These are phyloP conservation scores for Corythaeola cristata DNA, from an alignment of 2,113 vertebrate species.

Conservation along the genomic window DNA sequence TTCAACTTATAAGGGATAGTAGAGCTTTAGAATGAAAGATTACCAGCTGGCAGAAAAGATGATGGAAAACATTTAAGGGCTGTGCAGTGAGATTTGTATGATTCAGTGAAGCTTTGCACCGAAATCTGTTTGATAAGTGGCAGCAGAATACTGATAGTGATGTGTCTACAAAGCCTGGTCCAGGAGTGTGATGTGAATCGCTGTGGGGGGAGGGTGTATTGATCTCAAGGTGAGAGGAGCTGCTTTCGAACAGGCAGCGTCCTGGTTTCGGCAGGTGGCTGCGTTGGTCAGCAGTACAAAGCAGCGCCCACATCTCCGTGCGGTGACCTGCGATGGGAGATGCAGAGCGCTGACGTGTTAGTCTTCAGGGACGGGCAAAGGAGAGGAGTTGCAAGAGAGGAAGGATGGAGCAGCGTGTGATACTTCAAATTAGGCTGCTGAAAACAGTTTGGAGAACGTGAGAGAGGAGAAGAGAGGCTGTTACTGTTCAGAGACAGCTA, in stretches of 20 bases:
- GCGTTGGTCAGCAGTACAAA: background rate
- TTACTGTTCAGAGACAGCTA: background rate
- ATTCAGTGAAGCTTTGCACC: conserved; percentile 3
- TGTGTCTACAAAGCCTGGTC: background rate
- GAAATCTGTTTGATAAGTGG: background rate
- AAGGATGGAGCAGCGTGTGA: background rate
- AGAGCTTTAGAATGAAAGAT: conserved; percentile 11
- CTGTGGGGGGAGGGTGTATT: too few species aligned
- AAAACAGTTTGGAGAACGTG: background rate
- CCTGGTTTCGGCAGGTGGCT: background rate
- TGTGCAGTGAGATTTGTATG: background rate
- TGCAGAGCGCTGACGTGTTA: background rate
- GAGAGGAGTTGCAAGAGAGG: background rate
- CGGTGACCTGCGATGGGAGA: background rate
- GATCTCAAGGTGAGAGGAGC: background rate
- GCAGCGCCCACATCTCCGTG: background rate
- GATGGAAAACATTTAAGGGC: background rate
- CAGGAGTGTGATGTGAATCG: too few species aligned
- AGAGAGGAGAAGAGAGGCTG: background rate
- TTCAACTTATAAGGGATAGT: background rate
- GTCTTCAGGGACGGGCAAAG: background rate
- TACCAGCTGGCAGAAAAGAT: background rate
- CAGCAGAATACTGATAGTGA: background rate
- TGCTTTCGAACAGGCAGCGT: background rate
- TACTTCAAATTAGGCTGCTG: background rate